A percentile compares a stretch with the other conserved stretches of the same genome.
phyloP scores from a whole-genome alignment of 1,140 invertebrate species.

The Drosophila parabipectinata region DNA sequence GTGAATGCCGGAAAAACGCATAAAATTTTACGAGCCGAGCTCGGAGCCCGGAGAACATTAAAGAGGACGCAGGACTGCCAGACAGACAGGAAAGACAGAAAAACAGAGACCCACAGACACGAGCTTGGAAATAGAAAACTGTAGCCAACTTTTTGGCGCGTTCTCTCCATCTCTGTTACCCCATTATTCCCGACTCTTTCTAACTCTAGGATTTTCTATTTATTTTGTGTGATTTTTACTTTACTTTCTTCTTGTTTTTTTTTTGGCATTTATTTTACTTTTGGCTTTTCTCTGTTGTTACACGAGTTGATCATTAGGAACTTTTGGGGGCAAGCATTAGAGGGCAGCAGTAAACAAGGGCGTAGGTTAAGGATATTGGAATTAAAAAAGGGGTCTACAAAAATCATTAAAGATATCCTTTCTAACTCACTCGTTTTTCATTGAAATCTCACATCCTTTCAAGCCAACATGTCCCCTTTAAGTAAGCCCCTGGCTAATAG shows the following conservation, averaged over 20 bases:
- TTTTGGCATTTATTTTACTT: constrained; percentile 51
- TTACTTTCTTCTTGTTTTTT: constrained; percentile 40
- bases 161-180: constrained; percentile 4
- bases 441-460: background rate
- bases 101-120: constrained; percentile 26
- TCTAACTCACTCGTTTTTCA: too few relatives aligned
- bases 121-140: constrained; percentile 46
- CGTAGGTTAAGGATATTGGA: constrained; percentile 8
- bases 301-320: constrained; percentile 74
- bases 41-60: constrained; percentile 55
- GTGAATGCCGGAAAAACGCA: constrained; percentile 78
- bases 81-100: constrained; percentile 38
- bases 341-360: constrained; percentile 7
- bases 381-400: background rate
- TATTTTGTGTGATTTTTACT: constrained; percentile 25
- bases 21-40: constrained; percentile 80
- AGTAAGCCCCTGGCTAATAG: constrained; percentile 12
- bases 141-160: constrained; percentile 75
- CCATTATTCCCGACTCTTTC: constrained; percentile 8
- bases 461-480: background rate
- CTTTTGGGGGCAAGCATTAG: constrained; percentile 44
- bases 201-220: constrained; percentile 15
- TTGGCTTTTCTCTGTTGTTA: constrained; percentile 46
- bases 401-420: background rate
- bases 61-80: constrained; percentile 47